Evolutionary conservation across 2,113 vertebrate genomes (phyloP), one percentile per base, ranked within the genome.

Genomic region (Chaetodon trifascialis): DNA sequence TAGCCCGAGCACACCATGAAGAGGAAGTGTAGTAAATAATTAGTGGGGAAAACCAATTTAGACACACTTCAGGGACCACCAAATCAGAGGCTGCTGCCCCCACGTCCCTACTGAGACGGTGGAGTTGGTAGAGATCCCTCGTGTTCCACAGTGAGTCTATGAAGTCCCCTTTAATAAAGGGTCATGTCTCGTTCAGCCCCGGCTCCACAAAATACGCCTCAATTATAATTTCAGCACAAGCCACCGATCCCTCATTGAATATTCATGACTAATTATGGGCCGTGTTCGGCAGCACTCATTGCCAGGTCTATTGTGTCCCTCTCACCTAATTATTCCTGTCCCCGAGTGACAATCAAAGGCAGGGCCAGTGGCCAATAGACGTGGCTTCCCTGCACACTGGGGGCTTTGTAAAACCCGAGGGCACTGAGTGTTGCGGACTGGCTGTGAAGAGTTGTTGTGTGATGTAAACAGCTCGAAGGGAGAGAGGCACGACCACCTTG

Each of bases 201-300:
- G 34, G 69, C 77, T 72, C 81, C 83, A 73, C 84, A 69, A 84
- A 90, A 73, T 79, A 70, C 30, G 2, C 56, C 84, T 88, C 77
- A 67, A 87, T 86, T 79, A 91, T 90, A 68, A 80, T 90, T 89
- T 88, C 75, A 88, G 59, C 64, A 34, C 67, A 52, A 90, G 63
- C 56, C 81, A 38, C 23, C 2, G 44, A 89, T 86, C 73, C 84
- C 46, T 83, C 68, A 86, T 86, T 94, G 94, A 95, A 95, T 95
- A 96, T 95, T 96, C 93, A 95, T 95, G 87, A 89, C 80, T 94
- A 93, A 95, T 94, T 94, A 94, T 49, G 74, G 80, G 59, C 72
- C 51, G 49, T 77, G 86, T 85, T 91, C 69, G 49, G 86, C 87
- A 82, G 86, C 64, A 79, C 85, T 80, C 80, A 71, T 68, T 66